Evolutionary conservation across 2,113 vertebrate genomes (phyloP).

Genomic region (Damaliscus lunatus): DNA sequence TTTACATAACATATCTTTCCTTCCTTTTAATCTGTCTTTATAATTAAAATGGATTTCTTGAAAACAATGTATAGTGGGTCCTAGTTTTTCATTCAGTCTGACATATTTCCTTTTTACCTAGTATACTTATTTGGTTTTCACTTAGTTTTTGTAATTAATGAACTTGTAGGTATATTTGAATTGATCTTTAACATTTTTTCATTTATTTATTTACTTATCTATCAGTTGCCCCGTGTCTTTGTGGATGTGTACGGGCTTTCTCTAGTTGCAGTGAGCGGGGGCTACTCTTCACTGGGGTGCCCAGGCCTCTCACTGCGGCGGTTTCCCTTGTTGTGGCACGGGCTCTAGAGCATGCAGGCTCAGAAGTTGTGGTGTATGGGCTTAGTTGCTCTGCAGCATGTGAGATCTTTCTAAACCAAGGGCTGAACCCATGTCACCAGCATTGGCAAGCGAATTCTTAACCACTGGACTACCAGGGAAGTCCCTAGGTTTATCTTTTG

Average conservation of each 20-base stretch:
- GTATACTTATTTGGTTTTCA: not conserved
- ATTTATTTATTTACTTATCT: not conserved
- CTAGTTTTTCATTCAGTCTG: not conserved
- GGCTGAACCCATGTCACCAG: not conserved
- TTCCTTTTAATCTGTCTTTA: not conserved
- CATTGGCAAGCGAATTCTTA: not conserved
- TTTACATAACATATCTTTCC: not conserved
- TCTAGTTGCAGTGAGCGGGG: not conserved
- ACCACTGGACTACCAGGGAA: not conserved
- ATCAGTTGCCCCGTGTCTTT: not conserved
- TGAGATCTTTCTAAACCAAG: not conserved
- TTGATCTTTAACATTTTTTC: not conserved
- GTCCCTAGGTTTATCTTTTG: not conserved
- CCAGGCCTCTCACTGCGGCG: accelerated
- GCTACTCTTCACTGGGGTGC: not conserved
- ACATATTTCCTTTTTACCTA: not conserved
- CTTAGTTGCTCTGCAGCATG: not conserved
- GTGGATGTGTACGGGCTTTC: not conserved
- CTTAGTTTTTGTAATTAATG: not conserved
- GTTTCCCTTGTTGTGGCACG: not conserved
- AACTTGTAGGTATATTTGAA: not conserved
- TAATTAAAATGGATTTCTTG: not conserved
- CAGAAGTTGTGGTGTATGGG: not conserved
- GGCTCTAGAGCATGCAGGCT: not conserved
- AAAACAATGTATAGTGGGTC: not conserved